phyloP scores from a whole-genome alignment of 1,140 invertebrate genomes.

The Sarcophaga bullata region DNA sequence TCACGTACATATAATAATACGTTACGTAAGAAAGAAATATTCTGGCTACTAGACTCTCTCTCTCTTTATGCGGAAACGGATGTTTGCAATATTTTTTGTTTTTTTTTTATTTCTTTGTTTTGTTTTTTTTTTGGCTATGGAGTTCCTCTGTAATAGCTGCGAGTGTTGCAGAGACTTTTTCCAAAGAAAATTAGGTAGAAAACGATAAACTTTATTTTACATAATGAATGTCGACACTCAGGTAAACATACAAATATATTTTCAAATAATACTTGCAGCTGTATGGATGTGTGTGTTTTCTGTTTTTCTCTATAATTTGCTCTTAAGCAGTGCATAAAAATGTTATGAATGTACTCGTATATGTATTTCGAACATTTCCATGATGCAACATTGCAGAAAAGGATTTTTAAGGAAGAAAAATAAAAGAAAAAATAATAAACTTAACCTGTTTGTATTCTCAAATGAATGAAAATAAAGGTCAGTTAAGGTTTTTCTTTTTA shows the following conservation, averaged over 20 bases:
- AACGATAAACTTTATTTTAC: constrained; percentile 57
- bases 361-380: too few relatives aligned
- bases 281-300: neutral
- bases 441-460: neutral
- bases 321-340: too few relatives aligned
- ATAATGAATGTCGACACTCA: constrained; percentile 45
- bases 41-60: neutral
- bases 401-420: neutral
- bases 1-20: too few relatives aligned
- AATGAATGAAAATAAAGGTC: neutral
- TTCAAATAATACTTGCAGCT: neutral
- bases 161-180: constrained; percentile 50
- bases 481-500: neutral
- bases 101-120: constrained; percentile 10
- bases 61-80: constrained; percentile 38
- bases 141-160: neutral
- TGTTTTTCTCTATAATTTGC: too few relatives aligned
- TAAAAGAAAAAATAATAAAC: neutral
- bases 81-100: constrained; percentile 42
- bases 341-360: too few relatives aligned
- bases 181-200: constrained; percentile 59
- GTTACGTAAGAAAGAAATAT: neutral
- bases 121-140: neutral
- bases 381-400: neutral
- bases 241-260: constrained; percentile 47